Conservation (phyloP, 2,888 invertebrate genomes). For the Cerceris ruficornis region DNA sequence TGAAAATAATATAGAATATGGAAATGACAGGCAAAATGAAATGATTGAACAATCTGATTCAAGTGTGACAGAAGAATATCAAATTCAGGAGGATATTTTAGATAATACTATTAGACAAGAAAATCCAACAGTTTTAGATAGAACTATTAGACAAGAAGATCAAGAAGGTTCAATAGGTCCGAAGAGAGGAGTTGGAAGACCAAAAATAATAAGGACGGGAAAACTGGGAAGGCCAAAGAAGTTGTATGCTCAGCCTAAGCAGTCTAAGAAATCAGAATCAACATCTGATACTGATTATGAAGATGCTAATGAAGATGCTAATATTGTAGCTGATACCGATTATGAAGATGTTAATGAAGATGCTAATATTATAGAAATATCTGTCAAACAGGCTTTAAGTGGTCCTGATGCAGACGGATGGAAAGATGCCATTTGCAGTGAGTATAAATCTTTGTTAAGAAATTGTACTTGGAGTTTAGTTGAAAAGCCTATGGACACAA, state of each 20-base stretch:
- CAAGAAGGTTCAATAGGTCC: neutral
- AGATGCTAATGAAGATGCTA: neutral
- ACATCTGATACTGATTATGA: neutral
- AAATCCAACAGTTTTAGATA: no score
- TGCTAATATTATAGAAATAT: neutral
- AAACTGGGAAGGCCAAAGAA: slow-evolving; percentile 1
- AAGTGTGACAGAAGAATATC: no score
- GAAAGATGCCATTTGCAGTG: neutral
- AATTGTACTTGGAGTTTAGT: slow-evolving; percentile 1
- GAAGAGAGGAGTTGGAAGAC: no score
- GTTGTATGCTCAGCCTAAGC: neutral
- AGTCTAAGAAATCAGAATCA: neutral
- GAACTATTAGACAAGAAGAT: neutral
- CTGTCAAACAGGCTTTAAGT: neutral
- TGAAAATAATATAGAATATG: no score
- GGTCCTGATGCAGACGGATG: neutral
- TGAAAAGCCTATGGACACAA: neutral
- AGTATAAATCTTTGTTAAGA: neutral
- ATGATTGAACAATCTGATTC: neutral
- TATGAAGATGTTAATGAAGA: neutral
- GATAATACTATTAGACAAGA: no score
- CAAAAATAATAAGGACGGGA: neutral
- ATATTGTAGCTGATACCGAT: neutral
- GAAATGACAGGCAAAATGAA: no score
- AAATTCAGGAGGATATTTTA: no score